Percentiles rank a stretch among this genome's conserved stretches.
Evolutionary conservation across 1,140 invertebrate genomes (phyloP).

Genomic region (Bombyx mandarina): DNA sequence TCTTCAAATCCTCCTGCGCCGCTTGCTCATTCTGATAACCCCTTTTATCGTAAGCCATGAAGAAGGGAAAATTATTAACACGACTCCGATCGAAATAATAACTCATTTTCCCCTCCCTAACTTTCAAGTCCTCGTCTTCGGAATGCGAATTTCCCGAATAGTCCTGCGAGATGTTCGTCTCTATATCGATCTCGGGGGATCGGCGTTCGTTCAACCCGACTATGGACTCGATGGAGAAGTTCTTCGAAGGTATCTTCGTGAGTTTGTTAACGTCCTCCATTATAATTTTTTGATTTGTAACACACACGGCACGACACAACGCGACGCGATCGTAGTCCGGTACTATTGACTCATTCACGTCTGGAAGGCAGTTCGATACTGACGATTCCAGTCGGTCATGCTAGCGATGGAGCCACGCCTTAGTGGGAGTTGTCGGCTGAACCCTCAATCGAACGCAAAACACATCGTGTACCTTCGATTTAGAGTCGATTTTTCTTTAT

Average conservation of each 20-base stretch:
- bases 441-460: no score
- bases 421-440: no score
- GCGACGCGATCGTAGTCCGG: no score
- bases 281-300: background rate
- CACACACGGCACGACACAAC: no score
- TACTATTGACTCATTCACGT: no score
- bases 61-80: constrained; percentile 49
- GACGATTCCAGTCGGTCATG: no score
- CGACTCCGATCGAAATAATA: constrained; percentile 59
- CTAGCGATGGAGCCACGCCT: no score
- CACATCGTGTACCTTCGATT: no score
- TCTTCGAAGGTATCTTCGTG: constrained; percentile 57
- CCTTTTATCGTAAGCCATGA: constrained; percentile 58
- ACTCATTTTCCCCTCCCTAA: constrained; percentile 45
- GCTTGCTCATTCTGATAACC: constrained; percentile 27
- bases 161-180: constrained; percentile 54
- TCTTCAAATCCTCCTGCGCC: constrained; percentile 43
- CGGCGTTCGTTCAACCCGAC: constrained; percentile 50
- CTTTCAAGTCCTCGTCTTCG: constrained; percentile 50
- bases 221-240: constrained; percentile 61
- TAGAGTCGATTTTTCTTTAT: no score
- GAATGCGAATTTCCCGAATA: constrained; percentile 33
- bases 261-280: constrained; percentile 61
- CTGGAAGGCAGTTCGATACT: no score
- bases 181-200: constrained; percentile 63